Conservation (phyloP, 2,113 vertebrate genomes). For the Rhadina sibilatrix region DNA sequence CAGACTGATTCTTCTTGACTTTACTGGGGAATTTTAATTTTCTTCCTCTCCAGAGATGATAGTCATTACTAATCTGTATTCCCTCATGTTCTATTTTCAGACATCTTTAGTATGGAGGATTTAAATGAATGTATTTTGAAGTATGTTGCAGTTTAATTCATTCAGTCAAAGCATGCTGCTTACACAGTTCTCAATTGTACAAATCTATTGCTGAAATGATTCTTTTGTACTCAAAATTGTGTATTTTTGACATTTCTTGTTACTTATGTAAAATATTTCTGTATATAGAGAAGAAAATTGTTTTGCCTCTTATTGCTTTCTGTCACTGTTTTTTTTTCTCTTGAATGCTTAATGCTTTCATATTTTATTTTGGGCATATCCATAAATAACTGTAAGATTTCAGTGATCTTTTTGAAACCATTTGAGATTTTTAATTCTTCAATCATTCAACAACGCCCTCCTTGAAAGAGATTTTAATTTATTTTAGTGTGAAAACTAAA, state of each 20-base stretch:
- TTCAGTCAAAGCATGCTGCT: slow-evolving; percentile 64
- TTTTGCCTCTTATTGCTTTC: background rate
- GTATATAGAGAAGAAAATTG: slow-evolving; percentile 60
- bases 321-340: background rate
- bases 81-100: background rate
- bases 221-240: slow-evolving; percentile 45
- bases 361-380: slow-evolving; percentile 27
- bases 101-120: slow-evolving; percentile 16
- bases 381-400: slow-evolving; percentile 30
- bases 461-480: slow-evolving; percentile 50
- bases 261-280: slow-evolving; percentile 61
- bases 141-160: slow-evolving; percentile 43
- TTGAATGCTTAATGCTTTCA: slow-evolving; percentile 25
- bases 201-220: slow-evolving; percentile 53
- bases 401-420: slow-evolving; percentile 3
- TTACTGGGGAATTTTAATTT: background rate
- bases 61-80: background rate
- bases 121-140: slow-evolving; percentile 52
- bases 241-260: slow-evolving; percentile 59
- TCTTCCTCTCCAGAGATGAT: background rate
- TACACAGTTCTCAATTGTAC: slow-evolving; percentile 33
- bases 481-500: slow-evolving; percentile 62
- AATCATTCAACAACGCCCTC: background rate
- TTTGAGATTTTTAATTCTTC: background rate
- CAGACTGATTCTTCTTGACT: background rate